Evolutionary conservation across 2,888 invertebrate species (phyloP).

Genomic region (Diaprepes abbreviatus): DNA sequence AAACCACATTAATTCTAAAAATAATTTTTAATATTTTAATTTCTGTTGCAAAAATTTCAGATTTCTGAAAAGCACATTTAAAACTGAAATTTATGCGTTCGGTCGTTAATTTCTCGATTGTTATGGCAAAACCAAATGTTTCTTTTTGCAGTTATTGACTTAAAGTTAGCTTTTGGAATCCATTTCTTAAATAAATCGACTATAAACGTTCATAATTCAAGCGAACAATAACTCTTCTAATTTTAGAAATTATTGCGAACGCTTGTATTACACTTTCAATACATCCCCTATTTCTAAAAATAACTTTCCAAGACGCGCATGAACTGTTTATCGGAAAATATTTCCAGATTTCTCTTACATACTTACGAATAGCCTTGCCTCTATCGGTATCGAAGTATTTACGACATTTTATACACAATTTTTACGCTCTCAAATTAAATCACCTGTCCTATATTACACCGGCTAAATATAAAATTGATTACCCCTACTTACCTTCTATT

Average conservation of each 20-base stretch:
- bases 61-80: not conserved
- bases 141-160: not conserved
- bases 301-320: constrained; percentile 10
- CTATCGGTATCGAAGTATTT: constrained; percentile 47
- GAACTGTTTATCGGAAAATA: constrained; percentile 5
- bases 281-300: constrained; percentile 15
- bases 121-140: not conserved
- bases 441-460: constrained; percentile 62
- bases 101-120: not conserved
- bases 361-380: constrained; percentile 10
- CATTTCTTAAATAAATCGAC: not conserved
- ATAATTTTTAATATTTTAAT: constrained; percentile 16
- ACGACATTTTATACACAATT: constrained; percentile 53
- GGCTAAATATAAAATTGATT: constrained; percentile 61
- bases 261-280: not conserved
- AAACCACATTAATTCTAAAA: constrained; percentile 14
- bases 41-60: not conserved
- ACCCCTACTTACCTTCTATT: constrained; percentile 58
- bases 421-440: constrained; percentile 58
- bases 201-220: constrained; percentile 4
- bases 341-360: constrained; percentile 24
- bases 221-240: constrained; percentile 8
- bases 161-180: not conserved
- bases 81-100: not conserved
- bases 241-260: not conserved